These are phyloP conservation scores for Plumapathes pennacea DNA, from an alignment of 92 coral and sea anemone species.

Conservation along the genomic window DNA sequence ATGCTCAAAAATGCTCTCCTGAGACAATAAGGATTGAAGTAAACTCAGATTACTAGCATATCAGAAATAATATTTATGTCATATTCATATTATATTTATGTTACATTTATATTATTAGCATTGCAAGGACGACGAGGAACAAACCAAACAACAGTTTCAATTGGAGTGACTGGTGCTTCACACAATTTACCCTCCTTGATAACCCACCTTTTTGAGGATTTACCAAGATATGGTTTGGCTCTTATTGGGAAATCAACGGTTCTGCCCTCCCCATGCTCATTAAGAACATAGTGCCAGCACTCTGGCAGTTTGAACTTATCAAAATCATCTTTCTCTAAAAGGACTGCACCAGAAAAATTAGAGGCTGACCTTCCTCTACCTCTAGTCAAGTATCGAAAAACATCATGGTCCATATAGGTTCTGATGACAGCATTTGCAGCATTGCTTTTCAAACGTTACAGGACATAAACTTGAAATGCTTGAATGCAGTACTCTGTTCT, in stretches of 20 bases:
- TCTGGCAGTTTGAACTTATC: conserved; percentile 24
- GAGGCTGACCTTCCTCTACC: conserved; percentile 29
- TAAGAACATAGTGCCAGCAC: conserved; percentile 44
- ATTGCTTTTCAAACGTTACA: no score
- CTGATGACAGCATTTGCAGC: no score
- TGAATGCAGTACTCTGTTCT: no score
- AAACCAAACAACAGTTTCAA: no score
- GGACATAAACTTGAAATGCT: no score
- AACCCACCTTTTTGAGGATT: conserved; percentile 5
- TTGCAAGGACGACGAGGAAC: no score
- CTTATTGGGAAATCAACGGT: conserved; percentile 38
- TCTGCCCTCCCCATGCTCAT: conserved; percentile 43
- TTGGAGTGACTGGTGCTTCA: conserved; percentile 20
- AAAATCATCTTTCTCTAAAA: conserved; percentile 42
- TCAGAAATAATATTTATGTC: no score
- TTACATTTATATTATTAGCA: no score
- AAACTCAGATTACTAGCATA: no score
- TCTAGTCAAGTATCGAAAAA: conserved; percentile 22
- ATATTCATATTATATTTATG: no score
- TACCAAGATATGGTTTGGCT: conserved; percentile 7
- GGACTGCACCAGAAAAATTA: conserved; percentile 29
- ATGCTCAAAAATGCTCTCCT: conserved; percentile 19
- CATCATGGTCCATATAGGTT: conserved; percentile 46
- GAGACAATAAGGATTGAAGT: no score
- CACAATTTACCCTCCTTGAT: conserved; percentile 16